These are phyloP conservation scores for Drosophila nr. medialis DNA, from an alignment of 2,888 invertebrate species.

Conservation along the genomic window DNA sequence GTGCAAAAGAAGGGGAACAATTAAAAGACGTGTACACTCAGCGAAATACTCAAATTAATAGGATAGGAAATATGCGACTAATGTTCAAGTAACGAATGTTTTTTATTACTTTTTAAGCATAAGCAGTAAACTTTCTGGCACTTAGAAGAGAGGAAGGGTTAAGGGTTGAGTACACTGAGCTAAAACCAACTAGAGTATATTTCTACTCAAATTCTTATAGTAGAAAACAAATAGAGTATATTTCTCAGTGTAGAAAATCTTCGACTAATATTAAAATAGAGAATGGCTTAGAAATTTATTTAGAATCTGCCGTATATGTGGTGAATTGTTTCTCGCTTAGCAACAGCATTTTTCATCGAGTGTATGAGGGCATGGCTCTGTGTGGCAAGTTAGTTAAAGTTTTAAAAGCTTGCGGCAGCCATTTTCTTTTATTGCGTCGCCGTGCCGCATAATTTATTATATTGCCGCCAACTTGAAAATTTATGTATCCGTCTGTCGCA, in stretches of 20 bases:
- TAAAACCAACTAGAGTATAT: neutral
- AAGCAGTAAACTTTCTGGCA: neutral
- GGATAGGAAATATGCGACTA: neutral
- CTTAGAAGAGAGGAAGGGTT: too few species aligned
- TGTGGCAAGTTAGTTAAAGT: conserved; percentile 51
- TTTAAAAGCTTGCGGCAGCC: conserved; percentile 49
- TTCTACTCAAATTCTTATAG: neutral
- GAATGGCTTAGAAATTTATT: neutral
- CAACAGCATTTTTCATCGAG: neutral
- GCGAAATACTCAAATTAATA: neutral
- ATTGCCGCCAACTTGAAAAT: conserved; percentile 74
- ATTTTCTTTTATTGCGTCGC: conserved; percentile 69
- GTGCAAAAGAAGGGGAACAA: neutral
- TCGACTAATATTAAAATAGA: neutral
- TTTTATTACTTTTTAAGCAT: neutral
- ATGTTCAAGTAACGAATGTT: neutral
- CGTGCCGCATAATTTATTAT: conserved; percentile 71
- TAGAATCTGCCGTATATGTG: neutral
- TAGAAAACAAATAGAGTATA: neutral
- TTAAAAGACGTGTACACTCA: neutral
- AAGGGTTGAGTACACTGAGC: too few species aligned
- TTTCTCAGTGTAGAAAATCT: neutral
- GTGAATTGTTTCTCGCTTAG: neutral
- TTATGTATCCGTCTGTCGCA: conserved; percentile 71
- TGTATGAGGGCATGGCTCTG: conserved; percentile 5